A percentile compares a stretch with the other conserved stretches of the same genome.
Conservation (phyloP, 2,888 invertebrate species). For the Matsumyia berberina region DNA sequence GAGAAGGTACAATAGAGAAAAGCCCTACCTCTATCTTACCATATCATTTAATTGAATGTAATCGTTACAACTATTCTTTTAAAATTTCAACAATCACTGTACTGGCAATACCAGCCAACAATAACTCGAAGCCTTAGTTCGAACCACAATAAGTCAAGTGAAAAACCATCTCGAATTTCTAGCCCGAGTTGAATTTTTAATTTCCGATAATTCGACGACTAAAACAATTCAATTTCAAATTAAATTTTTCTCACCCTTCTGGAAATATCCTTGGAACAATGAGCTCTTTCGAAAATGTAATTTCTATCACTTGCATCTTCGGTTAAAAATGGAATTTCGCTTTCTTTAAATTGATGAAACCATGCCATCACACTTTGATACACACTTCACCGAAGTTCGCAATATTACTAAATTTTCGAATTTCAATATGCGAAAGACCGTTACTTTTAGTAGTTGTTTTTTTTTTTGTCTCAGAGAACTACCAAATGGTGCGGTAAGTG, state of each 20-base stretch:
- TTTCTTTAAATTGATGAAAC: conserved; percentile 51
- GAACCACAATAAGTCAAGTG: no score
- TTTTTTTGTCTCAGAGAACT: background rate
- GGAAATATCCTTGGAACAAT: conserved; percentile 11
- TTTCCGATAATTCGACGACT: no score
- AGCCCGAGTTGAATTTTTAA: background rate
- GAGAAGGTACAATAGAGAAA: no score
- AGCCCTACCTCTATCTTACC: no score
- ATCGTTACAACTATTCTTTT: no score
- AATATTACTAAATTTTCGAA: background rate
- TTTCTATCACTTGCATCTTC: conserved; percentile 12
- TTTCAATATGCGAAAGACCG: background rate
- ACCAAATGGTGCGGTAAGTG: no score
- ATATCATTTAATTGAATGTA: no score
- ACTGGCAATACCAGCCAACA: no score
- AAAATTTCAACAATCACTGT: no score
- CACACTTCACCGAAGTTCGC: background rate
- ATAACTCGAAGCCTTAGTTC: no score
- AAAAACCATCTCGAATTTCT: no score
- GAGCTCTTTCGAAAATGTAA: conserved; percentile 56
- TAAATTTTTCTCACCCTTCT: conserved; percentile 15
- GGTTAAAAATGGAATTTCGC: conserved; percentile 24
- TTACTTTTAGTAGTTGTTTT: background rate
- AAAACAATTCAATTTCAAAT: background rate
- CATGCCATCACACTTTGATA: conserved; percentile 34